Evolutionary conservation across 1,140 invertebrate genomes (phyloP), one percentile per base, ranked within the genome.

Genomic region (Stratiolaelaps scimitus): DNA sequence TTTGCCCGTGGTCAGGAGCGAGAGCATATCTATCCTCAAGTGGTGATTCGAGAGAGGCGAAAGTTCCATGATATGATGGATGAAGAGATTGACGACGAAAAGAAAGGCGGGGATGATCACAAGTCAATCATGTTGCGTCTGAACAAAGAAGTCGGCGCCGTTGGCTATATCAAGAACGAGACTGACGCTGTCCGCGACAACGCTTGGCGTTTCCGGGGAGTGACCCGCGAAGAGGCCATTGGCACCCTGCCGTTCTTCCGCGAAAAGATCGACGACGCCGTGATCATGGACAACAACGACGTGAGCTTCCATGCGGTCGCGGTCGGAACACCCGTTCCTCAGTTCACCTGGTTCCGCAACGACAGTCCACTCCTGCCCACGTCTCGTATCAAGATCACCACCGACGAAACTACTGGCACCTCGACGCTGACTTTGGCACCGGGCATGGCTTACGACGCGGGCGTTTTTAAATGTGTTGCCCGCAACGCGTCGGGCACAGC

Each of bases 21-120:
- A 20, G 53, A 60, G 34, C 53, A 60, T 34, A 60, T 20, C 68
- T 66, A 46, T 40, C 43, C 71, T 48, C 64, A 89, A 85, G 83
- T 87, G 0, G 88, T 89, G 5, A 89, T 94, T 69, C 80, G 87
- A 28, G 91, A 94, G 77, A 78, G 91, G 66, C 83, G 91, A 67
- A 83, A 89, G 53, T 93, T 94, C 74, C 91, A 87, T 7, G 91
- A 94, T 72, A 83, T 94, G 1, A 92, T 93, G 89, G 91, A 94
- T 74, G 91, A 94, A 74, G 89, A 94, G 77, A 92, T 93, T 66
- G 88, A 92, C 69, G 89, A 92, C 74, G 89, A 92, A 75, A 80
- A 85, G 20, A 85, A 83, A 71, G 84, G 83, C 7, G 78, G 87
- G 15, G 88, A 89, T 69, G 87, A 84, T 72, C 81, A 83, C 71